Evolutionary conservation across 2,113 vertebrate genomes (phyloP), one percentile per base, ranked within the genome.

Genomic region (Micromys minutus): DNA sequence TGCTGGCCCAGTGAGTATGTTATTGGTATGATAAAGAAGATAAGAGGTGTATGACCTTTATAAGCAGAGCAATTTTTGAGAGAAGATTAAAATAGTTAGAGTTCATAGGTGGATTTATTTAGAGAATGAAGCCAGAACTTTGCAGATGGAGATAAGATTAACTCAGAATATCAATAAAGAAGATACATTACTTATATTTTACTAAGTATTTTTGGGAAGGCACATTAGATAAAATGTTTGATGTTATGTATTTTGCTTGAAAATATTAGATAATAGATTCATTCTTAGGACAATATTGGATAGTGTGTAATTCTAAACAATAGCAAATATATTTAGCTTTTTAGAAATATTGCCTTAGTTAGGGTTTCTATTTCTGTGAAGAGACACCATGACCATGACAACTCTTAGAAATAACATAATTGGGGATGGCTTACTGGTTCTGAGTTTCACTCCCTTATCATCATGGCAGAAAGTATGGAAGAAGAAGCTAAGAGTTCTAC

Each of bases 261-360:
- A 88, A 92, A 80, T 87, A 65, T 36, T 67, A 83, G 16, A 3
- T 72, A 94, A 87, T 50, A 55, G 17, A 91, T 80, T 67, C 59
- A 90, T 55, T 83, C 87, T 9, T 90, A 90, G 42, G 24, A 1
- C 3, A 94, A n/a, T 77, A 47, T 61, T 88, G 12, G 50, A 81
- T 10, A 74, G 15, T 57, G 6, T 4, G 17, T 16, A 76, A 87
- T 45, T 88, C 21, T 95, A 5, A 80, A 29, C 0, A 50, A 45
- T 87, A 93, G 19, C 67, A 87, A 92, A 65, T 59, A 2, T 52
- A 89, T 76, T 80, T 93, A 91, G 34, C 94, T 61, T 55, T 7
- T 95, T 24, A n/a, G 8, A 34, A 72, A n/a, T 22, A 72, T 72
- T 65, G 29, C 29, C 29, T 65, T 65, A 63, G 61, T 63, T 63